These are phyloP conservation scores for Trachops cirrhosus DNA, from an alignment of 2,797 vertebrate species.

Conservation along the genomic window DNA sequence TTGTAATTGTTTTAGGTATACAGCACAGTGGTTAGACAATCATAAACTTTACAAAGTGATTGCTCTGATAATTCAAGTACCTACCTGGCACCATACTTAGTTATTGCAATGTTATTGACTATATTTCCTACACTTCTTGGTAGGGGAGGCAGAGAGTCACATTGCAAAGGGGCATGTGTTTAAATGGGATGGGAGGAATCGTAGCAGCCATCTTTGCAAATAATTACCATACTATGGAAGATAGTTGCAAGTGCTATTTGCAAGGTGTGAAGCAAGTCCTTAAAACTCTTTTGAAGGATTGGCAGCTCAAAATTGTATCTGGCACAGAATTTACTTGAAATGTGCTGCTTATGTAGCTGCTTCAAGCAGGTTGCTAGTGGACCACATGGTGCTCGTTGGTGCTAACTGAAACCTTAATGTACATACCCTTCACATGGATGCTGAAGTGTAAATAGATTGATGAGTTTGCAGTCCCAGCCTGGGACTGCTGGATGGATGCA, in stretches of 20 bases:
- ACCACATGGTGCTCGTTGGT: neutral
- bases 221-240: neutral
- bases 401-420: neutral
- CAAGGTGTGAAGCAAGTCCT: neutral
- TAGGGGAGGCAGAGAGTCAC: neutral
- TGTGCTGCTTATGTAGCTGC: neutral
- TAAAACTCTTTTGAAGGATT: neutral
- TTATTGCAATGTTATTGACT: neutral
- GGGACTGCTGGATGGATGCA: neutral
- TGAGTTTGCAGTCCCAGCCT: slow-evolving; percentile 29
- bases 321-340: neutral
- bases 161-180: neutral
- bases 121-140: neutral
- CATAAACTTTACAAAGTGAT: neutral
- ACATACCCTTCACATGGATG: neutral
- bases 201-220: neutral
- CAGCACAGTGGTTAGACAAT: neutral
- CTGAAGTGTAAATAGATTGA: neutral
- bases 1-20: neutral
- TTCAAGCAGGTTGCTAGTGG: neutral
- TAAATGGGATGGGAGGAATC: neutral
- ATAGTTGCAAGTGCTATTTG: neutral
- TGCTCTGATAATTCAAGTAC: neutral
- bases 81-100: neutral
- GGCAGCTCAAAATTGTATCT: neutral